A percentile compares a stretch with the other conserved stretches of the same genome.
These are phyloP conservation scores for Sitophilus oryzae DNA, from an alignment of 1,140 invertebrate genomes.

Conservation along the genomic window DNA sequence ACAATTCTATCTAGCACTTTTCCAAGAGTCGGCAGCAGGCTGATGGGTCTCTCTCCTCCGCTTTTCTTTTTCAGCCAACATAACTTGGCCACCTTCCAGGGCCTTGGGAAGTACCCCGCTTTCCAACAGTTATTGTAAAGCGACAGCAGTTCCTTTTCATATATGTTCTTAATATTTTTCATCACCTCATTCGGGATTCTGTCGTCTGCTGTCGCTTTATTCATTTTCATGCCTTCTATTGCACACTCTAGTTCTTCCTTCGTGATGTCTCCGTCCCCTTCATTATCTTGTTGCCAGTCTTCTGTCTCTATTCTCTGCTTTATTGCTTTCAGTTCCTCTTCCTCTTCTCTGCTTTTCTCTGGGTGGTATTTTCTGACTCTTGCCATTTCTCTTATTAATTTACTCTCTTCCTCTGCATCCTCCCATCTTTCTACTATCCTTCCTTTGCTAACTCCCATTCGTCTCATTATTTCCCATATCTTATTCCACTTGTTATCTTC, in stretches of 20 bases:
- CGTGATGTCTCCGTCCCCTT: neutral
- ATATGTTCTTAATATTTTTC: neutral
- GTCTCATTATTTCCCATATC: too few relatives aligned
- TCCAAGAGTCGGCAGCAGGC: conserved; percentile 1
- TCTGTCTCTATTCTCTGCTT: neutral
- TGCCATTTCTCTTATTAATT: neutral
- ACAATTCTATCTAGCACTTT: conserved; percentile 4
- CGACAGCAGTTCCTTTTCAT: too few relatives aligned
- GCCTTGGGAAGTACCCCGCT: conserved; percentile 1
- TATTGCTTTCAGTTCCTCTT: neutral
- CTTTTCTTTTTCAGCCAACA: conserved; percentile 5
- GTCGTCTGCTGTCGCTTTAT: conserved; percentile 3
- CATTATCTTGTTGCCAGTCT: neutral
- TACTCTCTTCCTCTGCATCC: too few relatives aligned
- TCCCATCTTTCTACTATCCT: neutral
- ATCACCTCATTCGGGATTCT: conserved; percentile 12
- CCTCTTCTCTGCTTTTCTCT: neutral
- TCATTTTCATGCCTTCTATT: neutral
- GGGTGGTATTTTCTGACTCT: neutral
- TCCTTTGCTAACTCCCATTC: neutral
- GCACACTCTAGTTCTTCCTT: neutral
- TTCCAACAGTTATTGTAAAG: neutral
- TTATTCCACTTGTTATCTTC: too few relatives aligned
- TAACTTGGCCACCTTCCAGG: too few relatives aligned
- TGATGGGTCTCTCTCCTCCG: conserved; percentile 1